These are phyloP conservation scores for Percopsis omiscomaycus DNA, from an alignment of 2,797 vertebrate species.

Conservation along the genomic window DNA sequence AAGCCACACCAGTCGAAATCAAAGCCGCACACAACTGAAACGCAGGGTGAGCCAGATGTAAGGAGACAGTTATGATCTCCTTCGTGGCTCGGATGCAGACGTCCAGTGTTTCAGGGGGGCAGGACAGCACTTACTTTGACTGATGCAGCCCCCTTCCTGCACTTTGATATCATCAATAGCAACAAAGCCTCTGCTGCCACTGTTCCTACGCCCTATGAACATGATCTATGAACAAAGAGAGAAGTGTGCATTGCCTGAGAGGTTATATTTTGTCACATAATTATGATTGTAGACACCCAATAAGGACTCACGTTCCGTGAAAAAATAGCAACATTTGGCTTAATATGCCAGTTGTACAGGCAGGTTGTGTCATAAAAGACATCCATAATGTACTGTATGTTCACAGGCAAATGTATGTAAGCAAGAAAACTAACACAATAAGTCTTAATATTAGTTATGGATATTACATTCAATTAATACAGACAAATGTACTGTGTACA, in stretches of 20 bases:
- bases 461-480: no score
- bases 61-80: background rate
- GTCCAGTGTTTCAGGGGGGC: background rate
- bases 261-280: background rate
- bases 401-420: no score
- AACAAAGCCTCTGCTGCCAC: constrained; percentile 68
- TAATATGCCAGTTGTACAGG: no score
- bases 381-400: no score
- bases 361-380: no score
- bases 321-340: no score
- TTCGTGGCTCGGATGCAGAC: background rate
- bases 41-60: background rate
- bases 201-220: constrained; percentile 61
- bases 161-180: constrained; percentile 77
- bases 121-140: constrained; percentile 52
- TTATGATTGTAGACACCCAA: no score
- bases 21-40: constrained; percentile 74
- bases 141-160: constrained; percentile 62
- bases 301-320: no score
- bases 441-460: no score
- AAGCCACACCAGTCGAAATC: constrained; percentile 71
- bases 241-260: background rate
- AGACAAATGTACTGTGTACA: no score
- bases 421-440: no score
- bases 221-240: constrained; percentile 52